A percentile compares a stretch with the other conserved stretches of the same genome.
phyloP scores from a whole-genome alignment of 2,113 vertebrate species.

The Benitochromis conjunctus region DNA sequence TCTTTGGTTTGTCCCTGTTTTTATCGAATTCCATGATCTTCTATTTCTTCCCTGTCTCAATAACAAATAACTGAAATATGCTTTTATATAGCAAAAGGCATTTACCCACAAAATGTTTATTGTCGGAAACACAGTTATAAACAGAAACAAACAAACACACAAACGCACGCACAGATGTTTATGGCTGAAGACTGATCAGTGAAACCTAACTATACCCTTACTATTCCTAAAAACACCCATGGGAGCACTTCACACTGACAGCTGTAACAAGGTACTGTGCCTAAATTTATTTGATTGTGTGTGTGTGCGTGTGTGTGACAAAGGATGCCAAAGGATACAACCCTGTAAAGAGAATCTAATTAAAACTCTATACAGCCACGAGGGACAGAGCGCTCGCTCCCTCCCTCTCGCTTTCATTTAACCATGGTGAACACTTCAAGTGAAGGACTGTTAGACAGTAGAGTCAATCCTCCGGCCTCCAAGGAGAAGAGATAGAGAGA shows the following conservation, averaged over 20 bases:
- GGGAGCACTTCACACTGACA: constrained; percentile 56
- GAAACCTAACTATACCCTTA: constrained; percentile 50
- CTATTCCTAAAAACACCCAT: constrained; percentile 35
- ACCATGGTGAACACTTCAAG: constrained; percentile 42
- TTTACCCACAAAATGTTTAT: constrained; percentile 39
- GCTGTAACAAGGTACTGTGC: constrained; percentile 57
- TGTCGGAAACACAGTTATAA: constrained; percentile 31
- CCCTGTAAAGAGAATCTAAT: constrained; percentile 69
- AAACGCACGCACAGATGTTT: constrained; percentile 24
- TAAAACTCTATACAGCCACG: constrained; percentile 59
- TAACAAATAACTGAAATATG: constrained; percentile 8
- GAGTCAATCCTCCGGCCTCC: constrained; percentile 33
- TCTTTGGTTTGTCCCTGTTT: not conserved
- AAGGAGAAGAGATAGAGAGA: constrained; percentile 9
- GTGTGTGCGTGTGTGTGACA: constrained; percentile 11
- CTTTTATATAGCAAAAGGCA: constrained; percentile 14
- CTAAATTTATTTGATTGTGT: constrained; percentile 53
- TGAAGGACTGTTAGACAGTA: constrained; percentile 40
- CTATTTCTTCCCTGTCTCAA: not conserved
- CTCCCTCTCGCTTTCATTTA: constrained; percentile 27
- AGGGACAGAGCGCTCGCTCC: constrained; percentile 24
- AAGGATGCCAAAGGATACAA: constrained; percentile 64
- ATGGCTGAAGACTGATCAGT: constrained; percentile 45
- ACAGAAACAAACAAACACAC: constrained; percentile 13
- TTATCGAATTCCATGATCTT: not conserved